phyloP scores from a whole-genome alignment of 2,797 vertebrate species.

The Nothura maculosa region DNA sequence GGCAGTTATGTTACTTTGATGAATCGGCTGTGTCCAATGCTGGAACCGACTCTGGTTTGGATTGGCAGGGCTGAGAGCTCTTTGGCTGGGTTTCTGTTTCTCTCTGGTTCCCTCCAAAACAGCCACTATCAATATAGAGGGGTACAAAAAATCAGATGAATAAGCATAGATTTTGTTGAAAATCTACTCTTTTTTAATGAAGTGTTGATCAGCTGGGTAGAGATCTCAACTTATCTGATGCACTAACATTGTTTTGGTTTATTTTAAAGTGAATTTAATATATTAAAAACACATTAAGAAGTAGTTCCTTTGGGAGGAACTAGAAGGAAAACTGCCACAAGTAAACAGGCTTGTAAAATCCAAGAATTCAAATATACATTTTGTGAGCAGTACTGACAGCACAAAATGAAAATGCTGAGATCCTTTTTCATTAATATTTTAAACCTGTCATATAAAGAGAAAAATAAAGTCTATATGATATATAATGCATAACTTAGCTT shows the following conservation, averaged over 20 bases:
- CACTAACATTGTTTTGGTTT: slow-evolving; percentile 33
- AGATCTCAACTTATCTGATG: not conserved
- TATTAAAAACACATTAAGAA: slow-evolving; percentile 2
- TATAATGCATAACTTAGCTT: not conserved
- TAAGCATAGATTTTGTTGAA: slow-evolving; percentile 1
- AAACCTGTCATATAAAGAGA: not conserved
- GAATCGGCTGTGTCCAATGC: not conserved
- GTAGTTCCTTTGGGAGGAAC: not conserved
- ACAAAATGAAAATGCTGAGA: not conserved
- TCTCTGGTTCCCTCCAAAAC: not conserved
- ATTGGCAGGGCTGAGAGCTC: slow-evolving; percentile 7
- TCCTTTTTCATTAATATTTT: not conserved
- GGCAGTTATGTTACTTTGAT: not conserved
- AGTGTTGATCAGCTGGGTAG: not conserved
- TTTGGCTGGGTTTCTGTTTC: slow-evolving; percentile 38
- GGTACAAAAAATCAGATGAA: not conserved
- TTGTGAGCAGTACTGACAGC: not conserved
- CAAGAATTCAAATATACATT: not conserved
- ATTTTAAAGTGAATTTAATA: not conserved
- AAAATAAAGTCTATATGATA: not conserved
- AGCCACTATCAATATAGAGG: not conserved
- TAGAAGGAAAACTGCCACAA: not conserved
- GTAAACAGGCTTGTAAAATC: not conserved
- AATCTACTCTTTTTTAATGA: slow-evolving; percentile 21
- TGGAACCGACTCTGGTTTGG: slow-evolving; percentile 22